These are phyloP conservation scores for Aleiodes testaceus DNA, from an alignment of 2,888 invertebrate species.

Conservation along the genomic window DNA sequence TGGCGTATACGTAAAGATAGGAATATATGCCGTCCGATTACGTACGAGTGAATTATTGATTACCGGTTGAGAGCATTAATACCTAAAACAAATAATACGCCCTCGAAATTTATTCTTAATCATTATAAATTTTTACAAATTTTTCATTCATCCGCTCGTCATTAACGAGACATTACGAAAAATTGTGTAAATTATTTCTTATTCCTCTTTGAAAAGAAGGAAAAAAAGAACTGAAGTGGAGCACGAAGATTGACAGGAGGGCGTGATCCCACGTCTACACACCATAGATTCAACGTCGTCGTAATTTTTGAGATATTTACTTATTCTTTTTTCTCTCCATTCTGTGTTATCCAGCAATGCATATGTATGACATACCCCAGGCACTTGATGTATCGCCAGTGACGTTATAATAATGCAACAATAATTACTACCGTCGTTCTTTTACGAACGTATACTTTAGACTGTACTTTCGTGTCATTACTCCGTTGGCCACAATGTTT, in stretches of 20 bases:
- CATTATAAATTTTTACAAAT: conserved; percentile 19
- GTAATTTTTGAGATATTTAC: not conserved
- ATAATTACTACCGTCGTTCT: conserved; percentile 61
- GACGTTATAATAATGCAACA: conserved; percentile 68
- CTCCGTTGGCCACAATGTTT: conserved; percentile 15
- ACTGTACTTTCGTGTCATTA: conserved; percentile 37
- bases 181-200: not conserved
- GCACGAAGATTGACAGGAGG: conserved; percentile 46
- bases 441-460: conserved; percentile 19
- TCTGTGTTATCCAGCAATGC: conserved; percentile 54
- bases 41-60: conserved; percentile 67
- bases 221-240: conserved; percentile 1
- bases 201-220: too few relatives aligned
- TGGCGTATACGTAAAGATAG: conserved; percentile 38
- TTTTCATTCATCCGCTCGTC: too few relatives aligned
- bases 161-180: not conserved
- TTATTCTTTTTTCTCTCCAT: not conserved
- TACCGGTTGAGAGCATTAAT: conserved; percentile 65
- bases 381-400: conserved; percentile 64
- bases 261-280: conserved; percentile 39
- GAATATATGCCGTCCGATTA: conserved; percentile 61
- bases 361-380: conserved; percentile 59
- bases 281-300: conserved; percentile 18
- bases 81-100: conserved; percentile 64
- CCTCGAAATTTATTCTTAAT: conserved; percentile 30